Conservation (phyloP, 1,140 invertebrate species). For the Colletes latitarsis region DNA sequence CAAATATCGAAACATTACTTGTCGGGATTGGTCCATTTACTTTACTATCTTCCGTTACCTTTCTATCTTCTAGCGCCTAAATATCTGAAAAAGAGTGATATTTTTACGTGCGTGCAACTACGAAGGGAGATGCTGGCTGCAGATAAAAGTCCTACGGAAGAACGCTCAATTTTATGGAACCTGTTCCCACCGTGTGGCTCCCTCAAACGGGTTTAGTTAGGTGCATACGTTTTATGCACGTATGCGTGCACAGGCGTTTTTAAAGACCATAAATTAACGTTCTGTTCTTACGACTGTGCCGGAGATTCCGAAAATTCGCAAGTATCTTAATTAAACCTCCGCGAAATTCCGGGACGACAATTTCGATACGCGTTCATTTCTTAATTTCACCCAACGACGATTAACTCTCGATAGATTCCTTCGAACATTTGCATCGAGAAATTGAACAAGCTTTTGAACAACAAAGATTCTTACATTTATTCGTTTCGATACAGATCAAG, state of each 20-base stretch:
- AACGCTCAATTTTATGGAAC: constrained; percentile 79
- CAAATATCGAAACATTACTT: neutral
- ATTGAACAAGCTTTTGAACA: no score
- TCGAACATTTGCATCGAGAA: neutral
- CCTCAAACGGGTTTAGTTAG: constrained; percentile 74
- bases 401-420: neutral
- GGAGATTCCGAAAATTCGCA: constrained; percentile 64
- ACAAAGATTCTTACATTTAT: no score
- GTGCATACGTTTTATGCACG: constrained; percentile 71
- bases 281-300: constrained; percentile 54
- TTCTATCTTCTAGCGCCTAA: neutral
- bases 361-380: constrained; percentile 12
- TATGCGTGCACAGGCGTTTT: constrained; percentile 59
- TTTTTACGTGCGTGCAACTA: neutral
- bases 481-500: neutral
- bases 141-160: constrained; percentile 78
- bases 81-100: neutral
- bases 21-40: no score
- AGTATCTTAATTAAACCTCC: constrained; percentile 72
- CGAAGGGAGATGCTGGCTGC: constrained; percentile 60
- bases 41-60: neutral
- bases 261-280: constrained; percentile 74
- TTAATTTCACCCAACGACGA: neutral
- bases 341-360: constrained; percentile 5
- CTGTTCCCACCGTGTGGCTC: constrained; percentile 72